These are phyloP conservation scores for Drosophila mulleri DNA, from an alignment of 2,888 invertebrate species.

Conservation along the genomic window DNA sequence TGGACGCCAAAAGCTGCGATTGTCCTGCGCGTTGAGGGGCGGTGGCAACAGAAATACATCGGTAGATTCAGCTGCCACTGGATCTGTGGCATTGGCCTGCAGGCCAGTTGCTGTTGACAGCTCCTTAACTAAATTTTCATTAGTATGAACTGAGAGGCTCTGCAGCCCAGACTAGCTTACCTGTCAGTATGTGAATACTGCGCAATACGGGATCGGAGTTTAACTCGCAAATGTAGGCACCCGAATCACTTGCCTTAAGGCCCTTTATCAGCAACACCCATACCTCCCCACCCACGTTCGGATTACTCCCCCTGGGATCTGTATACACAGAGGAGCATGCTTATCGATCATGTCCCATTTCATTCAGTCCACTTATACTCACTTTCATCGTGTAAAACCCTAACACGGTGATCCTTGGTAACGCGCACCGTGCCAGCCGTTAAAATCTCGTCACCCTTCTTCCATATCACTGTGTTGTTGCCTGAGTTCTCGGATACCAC, in stretches of 20 bases:
- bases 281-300: constrained; percentile 89
- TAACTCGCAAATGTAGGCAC: constrained; percentile 93
- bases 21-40: constrained; percentile 78
- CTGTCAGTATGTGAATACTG: constrained; percentile 92
- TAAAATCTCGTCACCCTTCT: constrained; percentile 89
- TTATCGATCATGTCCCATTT: background rate
- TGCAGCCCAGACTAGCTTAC: constrained; percentile 83
- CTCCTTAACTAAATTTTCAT: constrained; percentile 66
- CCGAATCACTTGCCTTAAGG: constrained; percentile 89
- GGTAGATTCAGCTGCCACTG: constrained; percentile 64
- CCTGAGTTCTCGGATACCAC: constrained; percentile 88
- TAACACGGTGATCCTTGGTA: constrained; percentile 90
- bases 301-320: constrained; percentile 80
- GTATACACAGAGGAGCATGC: background rate
- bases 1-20: constrained; percentile 81
- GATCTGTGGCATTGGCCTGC: constrained; percentile 47
- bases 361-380: constrained; percentile 69
- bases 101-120: constrained; percentile 47
- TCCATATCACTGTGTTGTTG: constrained; percentile 91
- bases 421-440: constrained; percentile 92
- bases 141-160: background rate
- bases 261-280: constrained; percentile 93
- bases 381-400: constrained; percentile 92
- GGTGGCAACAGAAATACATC: constrained; percentile 82
- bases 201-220: constrained; percentile 92